Evolutionary conservation across 2,888 invertebrate species (phyloP), one percentile per base, ranked within the genome.

Genomic region (Cephonodes hylas): DNA sequence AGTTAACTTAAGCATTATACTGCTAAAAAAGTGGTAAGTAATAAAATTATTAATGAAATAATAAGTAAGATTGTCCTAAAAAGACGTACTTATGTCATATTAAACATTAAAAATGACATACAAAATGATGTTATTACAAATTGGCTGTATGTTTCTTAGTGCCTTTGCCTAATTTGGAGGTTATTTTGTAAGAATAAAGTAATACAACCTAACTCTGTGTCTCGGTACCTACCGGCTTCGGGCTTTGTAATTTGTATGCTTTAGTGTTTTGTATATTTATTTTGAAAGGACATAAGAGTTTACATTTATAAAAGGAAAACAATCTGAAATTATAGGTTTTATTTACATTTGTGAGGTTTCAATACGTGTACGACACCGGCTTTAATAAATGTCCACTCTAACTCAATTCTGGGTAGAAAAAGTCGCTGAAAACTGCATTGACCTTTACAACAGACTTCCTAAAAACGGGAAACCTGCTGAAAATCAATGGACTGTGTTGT

Each of bases 401-500:
- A 66, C 68, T 42, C 61, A 46, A 58, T 57, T 66, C 46, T 76
- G 91, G 64, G 84, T 91, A 7, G 88, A 95, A 69, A 71, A 80
- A 68, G 86, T 96, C 63, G 94, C 94, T 1, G 79, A 92, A 69
- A 76, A 94, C 20, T 96, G 95, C 76, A 88, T 95, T 38, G 77
- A 93, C 59, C 91, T 94, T 68, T 96, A 95, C 73, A 80, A 88
- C 20, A 86, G 81, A 10, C 82, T 97, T 44, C 95, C 96, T 0
- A 97, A 96, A 91, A 95, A 94, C 59, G 97, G 97, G 0, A 98
- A 97, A 89, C 97, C 97, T 0, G 89, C 89, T 20, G 77, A 80
- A 31, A 90, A 86, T 62, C 96, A 98, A 85, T 98, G 98, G 98
- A 97, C 98, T 1, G 94, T 97, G 20, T 80, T 98, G 31, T 95